A percentile compares a stretch with the other conserved stretches of the same genome.
These are phyloP conservation scores for Heteractis magnifica DNA, from an alignment of 92 coral and sea anemone species.

Conservation along the genomic window DNA sequence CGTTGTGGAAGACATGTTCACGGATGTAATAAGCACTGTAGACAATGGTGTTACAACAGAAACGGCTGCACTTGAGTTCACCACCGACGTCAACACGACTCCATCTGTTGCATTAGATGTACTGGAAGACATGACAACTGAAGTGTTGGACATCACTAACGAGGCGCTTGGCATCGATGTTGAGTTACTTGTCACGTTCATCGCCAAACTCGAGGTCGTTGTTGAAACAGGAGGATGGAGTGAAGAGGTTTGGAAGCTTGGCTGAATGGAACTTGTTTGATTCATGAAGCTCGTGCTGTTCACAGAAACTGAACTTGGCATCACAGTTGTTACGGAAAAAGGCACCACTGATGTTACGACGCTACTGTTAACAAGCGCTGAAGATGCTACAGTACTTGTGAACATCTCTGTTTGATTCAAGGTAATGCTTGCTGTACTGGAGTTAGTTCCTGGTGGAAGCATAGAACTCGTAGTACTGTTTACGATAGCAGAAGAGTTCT, in stretches of 20 bases:
- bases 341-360: background rate
- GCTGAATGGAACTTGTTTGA: constrained; percentile 24
- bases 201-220: background rate
- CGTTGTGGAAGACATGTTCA: constrained; percentile 28
- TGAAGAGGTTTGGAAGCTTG: constrained; percentile 33
- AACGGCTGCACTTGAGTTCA: constrained; percentile 10
- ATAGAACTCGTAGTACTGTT: background rate
- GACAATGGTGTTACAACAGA: constrained; percentile 30
- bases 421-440: background rate
- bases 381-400: background rate
- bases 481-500: constrained; percentile 3
- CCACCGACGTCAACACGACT: background rate
- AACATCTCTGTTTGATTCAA: background rate
- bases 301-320: constrained; percentile 14
- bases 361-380: background rate
- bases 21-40: constrained; percentile 33
- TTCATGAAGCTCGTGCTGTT: constrained; percentile 12
- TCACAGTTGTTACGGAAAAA: background rate
- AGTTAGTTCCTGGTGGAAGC: background rate
- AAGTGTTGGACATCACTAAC: background rate
- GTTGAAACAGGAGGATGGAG: constrained; percentile 19
- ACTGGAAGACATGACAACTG: background rate
- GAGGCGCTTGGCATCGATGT: background rate
- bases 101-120: background rate
- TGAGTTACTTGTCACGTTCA: background rate